A percentile compares a stretch with the other conserved stretches of the same genome.
phyloP scores from a whole-genome alignment of 2,888 invertebrate genomes.

The Apamea crenata region DNA sequence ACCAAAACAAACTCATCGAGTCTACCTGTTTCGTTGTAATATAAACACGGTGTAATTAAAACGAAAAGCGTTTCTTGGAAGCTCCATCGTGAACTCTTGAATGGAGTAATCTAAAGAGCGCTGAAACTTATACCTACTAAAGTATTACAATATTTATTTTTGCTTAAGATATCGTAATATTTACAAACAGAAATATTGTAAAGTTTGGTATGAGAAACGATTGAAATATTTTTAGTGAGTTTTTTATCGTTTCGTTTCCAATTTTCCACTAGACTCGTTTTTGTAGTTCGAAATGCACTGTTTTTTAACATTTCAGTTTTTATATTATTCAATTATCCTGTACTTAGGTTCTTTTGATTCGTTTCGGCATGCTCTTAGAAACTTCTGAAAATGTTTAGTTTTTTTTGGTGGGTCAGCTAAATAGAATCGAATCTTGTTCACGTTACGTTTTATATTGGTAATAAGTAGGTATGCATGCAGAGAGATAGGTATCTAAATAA shows the following conservation, averaged over 20 bases:
- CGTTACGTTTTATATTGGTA: not conserved
- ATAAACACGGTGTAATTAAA: slow-evolving; percentile 3
- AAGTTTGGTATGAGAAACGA: not conserved
- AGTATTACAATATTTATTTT: not conserved
- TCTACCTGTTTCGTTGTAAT: slow-evolving; percentile 3
- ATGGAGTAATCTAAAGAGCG: slow-evolving; percentile 13
- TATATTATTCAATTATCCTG: not conserved
- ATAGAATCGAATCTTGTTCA: not conserved
- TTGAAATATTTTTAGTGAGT: not conserved
- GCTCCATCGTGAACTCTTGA: slow-evolving; percentile 18
- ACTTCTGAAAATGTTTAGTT: not conserved
- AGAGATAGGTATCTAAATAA: too few relatives aligned
- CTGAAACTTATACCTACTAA: slow-evolving; percentile 16
- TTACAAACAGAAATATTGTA: slow-evolving; percentile 1
- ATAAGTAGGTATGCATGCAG: too few relatives aligned
- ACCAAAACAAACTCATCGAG: slow-evolving; percentile 10
- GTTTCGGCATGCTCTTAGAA: not conserved
- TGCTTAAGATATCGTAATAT: not conserved
- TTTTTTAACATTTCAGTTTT: not conserved
- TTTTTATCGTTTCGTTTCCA: not conserved
- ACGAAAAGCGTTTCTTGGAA: slow-evolving; percentile 28
- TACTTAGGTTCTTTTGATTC: not conserved
- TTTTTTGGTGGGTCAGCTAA: not conserved
- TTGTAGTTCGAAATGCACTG: not conserved
- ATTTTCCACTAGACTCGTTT: not conserved